Base-by-base conservation (phyloP, 1,140 invertebrate species). In the Oreohelix idahoensis region DNA sequence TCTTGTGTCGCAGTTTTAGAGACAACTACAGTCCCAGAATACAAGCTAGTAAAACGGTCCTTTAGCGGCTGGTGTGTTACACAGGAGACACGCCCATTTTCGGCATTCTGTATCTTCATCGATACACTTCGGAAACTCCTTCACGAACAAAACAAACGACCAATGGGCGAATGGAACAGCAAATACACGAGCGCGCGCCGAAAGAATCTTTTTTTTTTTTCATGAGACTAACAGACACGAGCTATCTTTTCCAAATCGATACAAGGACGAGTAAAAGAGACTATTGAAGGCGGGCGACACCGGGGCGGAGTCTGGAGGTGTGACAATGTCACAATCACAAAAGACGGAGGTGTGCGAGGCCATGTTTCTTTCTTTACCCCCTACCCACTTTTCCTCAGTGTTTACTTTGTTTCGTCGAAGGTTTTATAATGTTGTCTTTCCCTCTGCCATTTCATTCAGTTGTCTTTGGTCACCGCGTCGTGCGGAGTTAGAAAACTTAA, bases 71-170 rank as follows among this genome's bases (percentile, higher is more conserved):
- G 38, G 71, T 74, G 71, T 74, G 1, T 26, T 4, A 36, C 39
- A 13, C 17, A 42, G n/a, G 71, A 74, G 71, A 74, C 38, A 74
- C 71, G 71, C 71, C 71, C 71, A 39, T 74, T n/a, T 42, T 42
- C 17, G 1, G 0, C 11, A 35, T 74, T 35, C 71, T 32, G 39
- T 36, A 29, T 42, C 38, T 39, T 74, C 71, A 42, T 74, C 38
- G 71, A 74, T 74, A 74, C 71, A 74, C 2, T 39, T 49, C 2
- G 36, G n/a, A 39, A 66, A 29, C 63, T n/a, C 1, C 38, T 42
- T 74, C 26, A 0, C 13, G 11, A 42, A 74, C 2, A 39, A 36
- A 49, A 51, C 2, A 35, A 77, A 77, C 75, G 45, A 77, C 75
- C 75, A 77, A 77, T 77, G 42, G 32, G 75, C 45, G 49, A 58